Conservation (phyloP, 2,797 vertebrate genomes). For the Sternarchorhynchus goeldii region DNA sequence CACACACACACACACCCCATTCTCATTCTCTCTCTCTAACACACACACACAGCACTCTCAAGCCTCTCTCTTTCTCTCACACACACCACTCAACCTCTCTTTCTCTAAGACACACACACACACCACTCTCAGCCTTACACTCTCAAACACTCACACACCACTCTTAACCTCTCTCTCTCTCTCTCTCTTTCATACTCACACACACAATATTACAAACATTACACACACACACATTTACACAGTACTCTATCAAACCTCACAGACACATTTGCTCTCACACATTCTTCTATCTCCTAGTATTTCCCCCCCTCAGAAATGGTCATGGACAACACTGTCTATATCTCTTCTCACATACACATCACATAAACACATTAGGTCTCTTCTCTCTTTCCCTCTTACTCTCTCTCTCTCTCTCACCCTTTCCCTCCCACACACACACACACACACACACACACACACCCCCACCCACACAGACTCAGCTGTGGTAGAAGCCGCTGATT, state of each 20-base stretch:
- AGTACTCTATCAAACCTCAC: no score
- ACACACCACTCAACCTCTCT: not conserved
- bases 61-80: not conserved
- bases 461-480: no score
- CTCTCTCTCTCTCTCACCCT: slow-evolving; percentile 1
- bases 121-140: not conserved
- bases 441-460: not conserved
- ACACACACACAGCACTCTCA: not conserved
- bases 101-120: not conserved
- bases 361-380: slow-evolving; percentile 21
- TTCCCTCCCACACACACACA: slow-evolving; percentile 8
- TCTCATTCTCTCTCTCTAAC: not conserved
- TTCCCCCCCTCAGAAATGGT: no score
- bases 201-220: no score
- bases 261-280: slow-evolving; percentile 5
- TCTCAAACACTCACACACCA: no score
- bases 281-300: slow-evolving; percentile 6
- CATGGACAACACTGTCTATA: not conserved
- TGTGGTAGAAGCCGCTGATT: slow-evolving; percentile 17
- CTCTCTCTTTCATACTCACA: no score
- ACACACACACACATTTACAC: no score
- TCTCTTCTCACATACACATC: slow-evolving; percentile 11
- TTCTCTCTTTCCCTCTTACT: not conserved
- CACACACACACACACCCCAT: not conserved
- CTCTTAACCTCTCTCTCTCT: no score